These are phyloP conservation scores for Nestor notabilis DNA, from an alignment of 2,113 vertebrate genomes.

Conservation along the genomic window DNA sequence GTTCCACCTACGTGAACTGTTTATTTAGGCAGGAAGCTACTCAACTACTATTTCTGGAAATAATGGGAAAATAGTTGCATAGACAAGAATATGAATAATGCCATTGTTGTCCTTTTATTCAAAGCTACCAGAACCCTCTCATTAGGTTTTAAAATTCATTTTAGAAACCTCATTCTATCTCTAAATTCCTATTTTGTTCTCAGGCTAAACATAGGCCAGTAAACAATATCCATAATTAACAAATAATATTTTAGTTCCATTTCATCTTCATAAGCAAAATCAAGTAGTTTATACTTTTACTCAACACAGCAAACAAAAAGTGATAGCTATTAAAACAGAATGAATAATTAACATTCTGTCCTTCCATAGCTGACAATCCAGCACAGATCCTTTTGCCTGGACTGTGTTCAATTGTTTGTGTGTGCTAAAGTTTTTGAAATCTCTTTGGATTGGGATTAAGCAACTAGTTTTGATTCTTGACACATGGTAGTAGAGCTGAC, in stretches of 20 bases:
- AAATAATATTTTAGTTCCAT: background rate
- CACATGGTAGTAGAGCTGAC: background rate
- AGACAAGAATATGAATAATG: conserved; percentile 31
- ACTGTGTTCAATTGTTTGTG: background rate
- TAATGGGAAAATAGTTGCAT: conserved; percentile 34
- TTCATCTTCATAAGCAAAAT: background rate
- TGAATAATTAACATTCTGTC: background rate
- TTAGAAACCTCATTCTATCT: background rate
- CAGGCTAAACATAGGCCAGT: background rate
- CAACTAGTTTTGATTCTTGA: background rate
- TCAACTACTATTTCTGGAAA: conserved; percentile 52
- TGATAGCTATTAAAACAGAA: background rate
- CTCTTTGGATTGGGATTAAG: background rate
- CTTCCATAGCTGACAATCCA: background rate
- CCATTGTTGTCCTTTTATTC: conserved; percentile 12
- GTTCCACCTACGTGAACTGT: background rate
- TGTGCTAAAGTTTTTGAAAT: background rate
- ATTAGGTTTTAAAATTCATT: conserved; percentile 17
- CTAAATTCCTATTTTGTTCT: background rate
- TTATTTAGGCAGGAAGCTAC: conserved; percentile 54
- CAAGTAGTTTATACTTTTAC: background rate
- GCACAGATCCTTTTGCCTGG: background rate
- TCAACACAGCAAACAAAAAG: background rate
- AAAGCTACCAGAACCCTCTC: background rate
- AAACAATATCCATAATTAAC: background rate